A percentile compares a stretch with the other conserved stretches of the same genome.
These are phyloP conservation scores for Gambusia affinis DNA, from an alignment of 2,113 vertebrate species.

Conservation along the genomic window DNA sequence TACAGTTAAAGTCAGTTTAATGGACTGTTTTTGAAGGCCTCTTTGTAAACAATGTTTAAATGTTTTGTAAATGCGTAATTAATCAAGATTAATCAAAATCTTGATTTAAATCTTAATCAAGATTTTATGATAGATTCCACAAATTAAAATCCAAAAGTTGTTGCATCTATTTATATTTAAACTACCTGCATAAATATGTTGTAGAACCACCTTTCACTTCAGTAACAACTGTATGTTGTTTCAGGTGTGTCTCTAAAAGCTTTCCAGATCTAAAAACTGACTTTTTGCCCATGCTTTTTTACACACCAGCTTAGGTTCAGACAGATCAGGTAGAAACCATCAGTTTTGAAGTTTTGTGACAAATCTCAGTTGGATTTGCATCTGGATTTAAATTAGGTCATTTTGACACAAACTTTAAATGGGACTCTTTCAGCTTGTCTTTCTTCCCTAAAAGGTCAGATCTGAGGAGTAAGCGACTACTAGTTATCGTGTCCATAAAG, in stretches of 20 bases:
- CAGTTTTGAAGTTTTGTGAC: no score
- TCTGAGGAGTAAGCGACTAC: background rate
- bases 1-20: background rate
- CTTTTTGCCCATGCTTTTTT: no score
- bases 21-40: conserved; percentile 5
- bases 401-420: no score
- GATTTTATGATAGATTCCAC: background rate
- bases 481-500: background rate
- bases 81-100: no score
- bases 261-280: no score
- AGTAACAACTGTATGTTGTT: background rate
- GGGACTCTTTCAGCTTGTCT: no score
- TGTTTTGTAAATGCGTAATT: no score
- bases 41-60: background rate
- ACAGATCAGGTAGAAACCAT: no score
- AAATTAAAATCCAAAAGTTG: background rate
- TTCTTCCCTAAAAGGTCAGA: background rate
- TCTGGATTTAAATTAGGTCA: no score
- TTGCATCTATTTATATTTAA: background rate
- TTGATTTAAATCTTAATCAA: background rate
- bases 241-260: background rate
- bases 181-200: background rate
- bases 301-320: no score
- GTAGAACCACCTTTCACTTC: background rate
- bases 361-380: no score